Percentiles rank a stretch among this genome's conserved stretches.
Evolutionary conservation across 2,113 vertebrate species (phyloP).

Genomic region (Gasterosteus aculeatus): DNA sequence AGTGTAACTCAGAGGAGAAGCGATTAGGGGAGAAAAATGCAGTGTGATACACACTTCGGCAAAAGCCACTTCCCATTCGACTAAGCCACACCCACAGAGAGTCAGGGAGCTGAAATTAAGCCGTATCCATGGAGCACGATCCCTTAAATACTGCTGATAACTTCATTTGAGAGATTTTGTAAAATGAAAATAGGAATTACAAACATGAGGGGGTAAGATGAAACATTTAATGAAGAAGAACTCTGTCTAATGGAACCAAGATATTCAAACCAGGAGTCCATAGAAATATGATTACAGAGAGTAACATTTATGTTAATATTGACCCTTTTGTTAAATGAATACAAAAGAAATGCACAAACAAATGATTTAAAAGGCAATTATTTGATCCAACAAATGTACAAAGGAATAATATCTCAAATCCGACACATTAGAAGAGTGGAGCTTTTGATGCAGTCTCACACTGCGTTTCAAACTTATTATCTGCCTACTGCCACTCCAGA

Average conservation of each 20-base stretch:
- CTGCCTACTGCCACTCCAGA: slow-evolving; percentile 7
- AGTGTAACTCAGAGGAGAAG: slow-evolving; percentile 35
- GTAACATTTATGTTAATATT: neutral
- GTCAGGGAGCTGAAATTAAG: slow-evolving; percentile 14
- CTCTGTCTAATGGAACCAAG: neutral
- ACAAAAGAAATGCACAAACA: slow-evolving; percentile 23
- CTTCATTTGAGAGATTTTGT: slow-evolving; percentile 10
- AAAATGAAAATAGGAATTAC: neutral
- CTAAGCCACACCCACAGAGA: slow-evolving; percentile 44
- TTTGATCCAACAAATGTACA: slow-evolving; percentile 25
- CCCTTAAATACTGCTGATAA: slow-evolving; percentile 22
- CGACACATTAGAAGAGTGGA: slow-evolving; percentile 6
- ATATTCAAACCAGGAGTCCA: neutral
- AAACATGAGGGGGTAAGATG: slow-evolving; percentile 4
- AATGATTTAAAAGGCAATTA: slow-evolving; percentile 13
- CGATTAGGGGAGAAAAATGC: slow-evolving; percentile 48
- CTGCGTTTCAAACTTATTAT: slow-evolving; percentile 45
- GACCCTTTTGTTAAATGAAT: slow-evolving; percentile 2
- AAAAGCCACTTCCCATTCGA: slow-evolving; percentile 58
- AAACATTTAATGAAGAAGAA: slow-evolving; percentile 28
- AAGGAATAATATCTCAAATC: slow-evolving; percentile 44
- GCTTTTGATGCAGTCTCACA: slow-evolving; percentile 34
- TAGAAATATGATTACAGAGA: neutral
- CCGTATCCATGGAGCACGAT: slow-evolving; percentile 25
- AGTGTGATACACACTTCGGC: slow-evolving; percentile 49